Base-by-base conservation (phyloP, 2,113 vertebrate genomes). In the Tachysurus fulvidraco region DNA sequence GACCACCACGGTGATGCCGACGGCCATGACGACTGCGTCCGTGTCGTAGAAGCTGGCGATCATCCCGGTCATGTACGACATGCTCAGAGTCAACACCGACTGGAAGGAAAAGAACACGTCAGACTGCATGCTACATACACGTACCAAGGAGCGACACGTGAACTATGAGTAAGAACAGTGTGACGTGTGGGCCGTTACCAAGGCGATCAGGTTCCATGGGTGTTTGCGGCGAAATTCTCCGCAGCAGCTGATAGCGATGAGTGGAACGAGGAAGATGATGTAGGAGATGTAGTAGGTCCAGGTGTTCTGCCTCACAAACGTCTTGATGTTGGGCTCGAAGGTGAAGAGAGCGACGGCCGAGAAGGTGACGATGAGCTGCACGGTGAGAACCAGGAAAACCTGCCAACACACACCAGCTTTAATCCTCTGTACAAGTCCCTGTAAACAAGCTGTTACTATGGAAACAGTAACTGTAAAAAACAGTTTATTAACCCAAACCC, bases 61-160 rank as follows among this genome's bases (percentile, higher is more conserved):
- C 97, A 99, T 97, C 9, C 98, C 98, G 91, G 97, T 96, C 98
- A 99, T 98, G 95, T 99, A 99, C 87, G 97, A 98, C 89, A 99
- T 93, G 93, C 97, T 97, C 84, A 98, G 3, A 0, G 98, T 99
- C 94, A 98, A 93, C 91, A 99, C 92, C 0, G 96, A 96, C 98
- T 99, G 91, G 60, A 62, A 67, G 36, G 57, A 86, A 90, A 17
- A 71, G 2, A 25, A 76, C 9, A 57, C 52, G 8, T 57, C 76
- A 79, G 21, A 9, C 3, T 25, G 25, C 71, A 41, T 2, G 60
- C 3, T 62, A 23, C 2, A 23, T 25, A 8, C 60, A 10, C 8
- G 17, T 5, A 59, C 23, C 10, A 21, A 23, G 60, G 23, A 62
- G 28, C 10, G 41, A 21, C 8, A 6, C 41, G 0, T n/a, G 46